These are phyloP conservation scores for Catharus minimus DNA, from an alignment of 2,113 vertebrate species.

Conservation along the genomic window DNA sequence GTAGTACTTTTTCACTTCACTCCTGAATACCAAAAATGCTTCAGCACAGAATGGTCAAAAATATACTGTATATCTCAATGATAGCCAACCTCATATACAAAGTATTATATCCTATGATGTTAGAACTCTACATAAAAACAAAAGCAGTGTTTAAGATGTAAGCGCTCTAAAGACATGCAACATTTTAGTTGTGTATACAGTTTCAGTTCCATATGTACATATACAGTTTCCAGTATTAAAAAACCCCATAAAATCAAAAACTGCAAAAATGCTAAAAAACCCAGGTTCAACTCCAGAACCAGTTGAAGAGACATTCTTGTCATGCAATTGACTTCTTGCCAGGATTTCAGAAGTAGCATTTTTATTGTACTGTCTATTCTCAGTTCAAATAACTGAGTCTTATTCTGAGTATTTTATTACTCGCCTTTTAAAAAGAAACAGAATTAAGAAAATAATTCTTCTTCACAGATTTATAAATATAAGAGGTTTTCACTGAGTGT, in stretches of 20 bases:
- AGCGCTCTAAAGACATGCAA: background rate
- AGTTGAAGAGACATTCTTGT: background rate
- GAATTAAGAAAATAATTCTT: background rate
- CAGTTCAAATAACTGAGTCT: background rate
- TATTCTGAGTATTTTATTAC: background rate
- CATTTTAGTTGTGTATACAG: background rate
- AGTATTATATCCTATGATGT: background rate
- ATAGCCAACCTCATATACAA: background rate
- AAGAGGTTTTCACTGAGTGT: background rate
- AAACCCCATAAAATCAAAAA: background rate
- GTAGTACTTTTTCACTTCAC: background rate
- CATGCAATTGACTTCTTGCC: background rate
- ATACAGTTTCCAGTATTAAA: background rate
- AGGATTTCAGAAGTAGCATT: background rate
- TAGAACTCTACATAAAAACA: background rate
- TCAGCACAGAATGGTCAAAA: background rate
- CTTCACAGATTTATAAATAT: background rate
- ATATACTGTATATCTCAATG: accelerated
- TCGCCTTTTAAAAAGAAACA: background rate
- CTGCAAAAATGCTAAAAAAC: background rate
- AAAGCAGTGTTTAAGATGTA: background rate
- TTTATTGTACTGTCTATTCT: background rate
- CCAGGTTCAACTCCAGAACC: background rate
- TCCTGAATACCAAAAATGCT: background rate
- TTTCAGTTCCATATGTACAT: background rate